These are phyloP conservation scores for Pampusana beccarii DNA, from an alignment of 2,113 vertebrate genomes.

Conservation along the genomic window DNA sequence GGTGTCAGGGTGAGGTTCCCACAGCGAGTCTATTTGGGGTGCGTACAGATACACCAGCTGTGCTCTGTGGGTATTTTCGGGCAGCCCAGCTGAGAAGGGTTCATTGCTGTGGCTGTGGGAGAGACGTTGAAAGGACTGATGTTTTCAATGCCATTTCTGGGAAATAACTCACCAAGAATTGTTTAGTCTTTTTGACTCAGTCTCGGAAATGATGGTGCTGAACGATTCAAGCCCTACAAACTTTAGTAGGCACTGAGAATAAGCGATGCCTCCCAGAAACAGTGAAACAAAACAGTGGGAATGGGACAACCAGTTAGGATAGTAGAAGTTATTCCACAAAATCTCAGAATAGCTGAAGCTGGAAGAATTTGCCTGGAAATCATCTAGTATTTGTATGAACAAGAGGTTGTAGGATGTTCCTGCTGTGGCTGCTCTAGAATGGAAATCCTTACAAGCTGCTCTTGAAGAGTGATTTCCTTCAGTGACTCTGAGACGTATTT, in stretches of 20 bases:
- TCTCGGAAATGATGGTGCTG: neutral
- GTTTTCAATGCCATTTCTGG: neutral
- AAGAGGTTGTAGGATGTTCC: neutral
- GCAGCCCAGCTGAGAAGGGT: neutral
- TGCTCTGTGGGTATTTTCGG: neutral
- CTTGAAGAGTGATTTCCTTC: neutral
- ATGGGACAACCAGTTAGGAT: neutral
- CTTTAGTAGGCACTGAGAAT: neutral
- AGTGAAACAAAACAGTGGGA: neutral
- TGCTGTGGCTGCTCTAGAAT: neutral
- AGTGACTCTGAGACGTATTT: neutral
- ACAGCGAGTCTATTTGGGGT: rapidly evolving
- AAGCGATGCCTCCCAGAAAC: rapidly evolving
- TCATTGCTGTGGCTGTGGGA: neutral
- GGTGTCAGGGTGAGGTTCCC: neutral
- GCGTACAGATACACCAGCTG: neutral
- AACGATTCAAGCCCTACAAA: neutral
- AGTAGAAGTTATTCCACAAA: neutral
- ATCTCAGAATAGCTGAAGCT: neutral
- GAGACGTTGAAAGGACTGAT: neutral
- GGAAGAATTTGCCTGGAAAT: neutral
- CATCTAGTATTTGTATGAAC: neutral
- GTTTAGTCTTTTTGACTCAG: neutral
- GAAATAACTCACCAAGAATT: neutral
- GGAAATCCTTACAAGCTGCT: neutral